Conservation (phyloP, 2,888 invertebrate species). For the Patella caerulea region DNA sequence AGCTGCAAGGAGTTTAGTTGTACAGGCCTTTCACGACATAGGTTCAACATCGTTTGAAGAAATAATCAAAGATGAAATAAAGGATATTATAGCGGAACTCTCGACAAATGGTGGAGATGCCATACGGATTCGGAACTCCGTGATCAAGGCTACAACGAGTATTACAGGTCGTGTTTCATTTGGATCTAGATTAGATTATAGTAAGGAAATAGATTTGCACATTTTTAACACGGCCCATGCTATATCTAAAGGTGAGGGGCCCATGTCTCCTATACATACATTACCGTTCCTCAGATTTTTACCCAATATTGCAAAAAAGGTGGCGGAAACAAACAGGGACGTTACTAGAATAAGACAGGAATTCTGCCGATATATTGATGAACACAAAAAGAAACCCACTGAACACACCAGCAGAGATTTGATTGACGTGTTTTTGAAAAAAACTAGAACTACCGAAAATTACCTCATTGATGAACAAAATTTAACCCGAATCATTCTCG, state of each 20-base stretch:
- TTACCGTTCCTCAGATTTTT: neutral
- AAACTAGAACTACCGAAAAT: too few species aligned
- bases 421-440: neutral
- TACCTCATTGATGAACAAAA: too few species aligned
- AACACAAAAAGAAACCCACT: neutral
- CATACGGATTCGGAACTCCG: neutral
- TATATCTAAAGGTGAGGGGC: neutral
- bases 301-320: neutral
- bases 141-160: neutral
- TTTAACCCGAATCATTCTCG: neutral
- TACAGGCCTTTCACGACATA: neutral
- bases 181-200: neutral
- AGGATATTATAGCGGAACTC: neutral
- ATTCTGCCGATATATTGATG: neutral
- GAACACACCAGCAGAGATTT: neutral
- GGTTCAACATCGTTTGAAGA: neutral
- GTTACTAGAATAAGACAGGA: neutral
- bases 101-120: neutral
- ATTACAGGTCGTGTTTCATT: neutral
- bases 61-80: neutral
- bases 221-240: neutral
- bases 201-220: neutral
- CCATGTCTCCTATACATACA: neutral
- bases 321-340: neutral
- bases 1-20: neutral